phyloP scores from a whole-genome alignment of 2,888 invertebrate genomes.

The Sabatieria punctata region DNA sequence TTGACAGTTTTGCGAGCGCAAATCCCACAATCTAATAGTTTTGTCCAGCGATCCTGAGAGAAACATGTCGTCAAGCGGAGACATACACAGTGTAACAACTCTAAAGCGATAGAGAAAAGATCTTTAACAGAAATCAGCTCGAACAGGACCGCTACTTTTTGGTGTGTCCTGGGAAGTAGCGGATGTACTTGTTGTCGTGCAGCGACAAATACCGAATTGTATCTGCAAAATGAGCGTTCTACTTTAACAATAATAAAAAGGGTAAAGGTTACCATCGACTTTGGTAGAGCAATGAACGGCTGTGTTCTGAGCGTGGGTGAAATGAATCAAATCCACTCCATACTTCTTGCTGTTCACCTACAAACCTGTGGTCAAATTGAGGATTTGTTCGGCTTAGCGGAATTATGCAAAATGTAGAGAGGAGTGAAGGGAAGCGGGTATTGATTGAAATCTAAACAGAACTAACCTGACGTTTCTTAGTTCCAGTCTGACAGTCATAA shows the following conservation, averaged over 20 bases:
- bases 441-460: too few relatives aligned
- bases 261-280: constrained; percentile 58
- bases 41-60: constrained; percentile 88
- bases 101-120: too few relatives aligned
- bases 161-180: constrained; percentile 92
- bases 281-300: constrained; percentile 99
- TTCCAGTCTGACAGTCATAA: constrained; percentile 95
- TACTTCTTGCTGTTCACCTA: constrained; percentile 99
- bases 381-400: too few relatives aligned
- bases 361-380: too few relatives aligned
- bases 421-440: too few relatives aligned
- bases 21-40: constrained; percentile 87
- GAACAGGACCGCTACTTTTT: constrained; percentile 43
- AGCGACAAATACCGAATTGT: constrained; percentile 90
- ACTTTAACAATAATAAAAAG: too few relatives aligned
- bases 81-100: constrained; percentile 87
- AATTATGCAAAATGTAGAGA: too few relatives aligned
- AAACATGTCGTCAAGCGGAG: constrained; percentile 97
- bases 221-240: constrained; percentile 50
- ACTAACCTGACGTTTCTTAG: constrained; percentile 38
- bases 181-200: constrained; percentile 96
- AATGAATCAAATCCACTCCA: constrained; percentile 94
- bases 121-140: too few relatives aligned
- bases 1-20: constrained; percentile 89
- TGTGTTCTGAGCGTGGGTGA: constrained; percentile 92